Conservation (phyloP, 2,888 invertebrate genomes). For the Archaeoteleia sp. region DNA sequence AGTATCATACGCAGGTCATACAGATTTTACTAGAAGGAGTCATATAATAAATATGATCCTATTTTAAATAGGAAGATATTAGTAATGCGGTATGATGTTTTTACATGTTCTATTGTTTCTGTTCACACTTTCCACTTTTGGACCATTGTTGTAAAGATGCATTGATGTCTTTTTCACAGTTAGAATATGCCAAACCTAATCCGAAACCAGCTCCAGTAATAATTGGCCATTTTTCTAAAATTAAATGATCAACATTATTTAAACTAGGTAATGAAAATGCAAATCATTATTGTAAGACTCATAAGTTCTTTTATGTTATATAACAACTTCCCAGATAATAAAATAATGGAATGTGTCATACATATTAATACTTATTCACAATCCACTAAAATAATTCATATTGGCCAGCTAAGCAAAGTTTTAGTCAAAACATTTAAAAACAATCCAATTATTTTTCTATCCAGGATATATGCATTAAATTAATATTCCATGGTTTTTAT, state of each 20-base stretch:
- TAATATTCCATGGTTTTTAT: too few relatives aligned
- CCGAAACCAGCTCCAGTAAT: constrained; percentile 92
- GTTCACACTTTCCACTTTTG: constrained; percentile 56
- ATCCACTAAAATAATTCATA: too few relatives aligned
- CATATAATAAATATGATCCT: constrained; percentile 17
- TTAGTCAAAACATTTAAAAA: too few relatives aligned
- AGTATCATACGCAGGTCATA: constrained; percentile 17
- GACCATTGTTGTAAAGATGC: constrained; percentile 63
- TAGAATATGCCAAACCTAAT: constrained; percentile 91
- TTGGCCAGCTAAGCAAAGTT: too few relatives aligned
- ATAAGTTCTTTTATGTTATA: too few relatives aligned
- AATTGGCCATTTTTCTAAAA: constrained; percentile 89
- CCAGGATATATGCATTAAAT: too few relatives aligned
- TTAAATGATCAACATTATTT: constrained; percentile 29
- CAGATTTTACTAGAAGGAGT: constrained; percentile 34
- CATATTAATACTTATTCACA: too few relatives aligned
- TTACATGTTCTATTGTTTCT: constrained; percentile 43
- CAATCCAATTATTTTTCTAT: too few relatives aligned
- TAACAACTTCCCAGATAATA: too few relatives aligned
- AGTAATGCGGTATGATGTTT: constrained; percentile 11
- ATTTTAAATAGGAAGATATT: constrained; percentile 6
- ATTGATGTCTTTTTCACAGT: constrained; percentile 85
- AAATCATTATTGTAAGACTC: too few relatives aligned
- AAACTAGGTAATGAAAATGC: too few relatives aligned
- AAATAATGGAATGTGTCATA: too few relatives aligned